Evolutionary conservation across 1,140 invertebrate species (phyloP), one percentile per base, ranked within the genome.

Genomic region (Oryctes rhinoceros): DNA sequence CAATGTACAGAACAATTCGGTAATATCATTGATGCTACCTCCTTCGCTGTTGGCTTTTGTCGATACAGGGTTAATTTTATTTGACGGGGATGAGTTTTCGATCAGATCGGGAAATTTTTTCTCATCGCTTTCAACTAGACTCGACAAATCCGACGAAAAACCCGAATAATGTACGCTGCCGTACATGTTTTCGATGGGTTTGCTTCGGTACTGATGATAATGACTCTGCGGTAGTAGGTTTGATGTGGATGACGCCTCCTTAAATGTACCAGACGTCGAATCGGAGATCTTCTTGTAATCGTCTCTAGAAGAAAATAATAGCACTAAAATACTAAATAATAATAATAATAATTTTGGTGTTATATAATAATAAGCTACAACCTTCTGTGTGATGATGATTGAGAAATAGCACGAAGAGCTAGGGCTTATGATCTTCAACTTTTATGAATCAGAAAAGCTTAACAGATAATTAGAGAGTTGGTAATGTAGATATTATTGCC

Each of bases 51-150:
- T 86, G 9, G 86, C 83, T 74, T 82, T 80, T 30, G 44, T 67
- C 53, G 83, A 86, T 11, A 87, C 87, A 9, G 86, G 84, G 39
- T 81, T 78, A 49, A 78, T 81, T 83, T 87, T 87, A 0, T 86
- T 84, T 80, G 87, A 87, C 49, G 89, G 88, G 59, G 91, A 88
- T 80, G 90, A 90, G 83, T 90, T 91, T 86, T 92, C 92, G 83
- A 94, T 88, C 13, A 93, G 89, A 84, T 94, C 93, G 0, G 93
- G 93, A 81, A 92, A 93, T 85, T 91, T 91, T 82, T 90, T 90
- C 81, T 92, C 91, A 84, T 90, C 89, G 85, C 92, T 89, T 82
- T 91, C 85, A 37, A 75, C 86, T 86, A 85, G 88, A 89, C 44
- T 91, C 85, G 88, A 92, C 30, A 78, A 13, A 35, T 78, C 77